A percentile compares a stretch with the other conserved stretches of the same genome.
Conservation (phyloP, 1,140 invertebrate species). For the Rhagoletis pomonella region DNA sequence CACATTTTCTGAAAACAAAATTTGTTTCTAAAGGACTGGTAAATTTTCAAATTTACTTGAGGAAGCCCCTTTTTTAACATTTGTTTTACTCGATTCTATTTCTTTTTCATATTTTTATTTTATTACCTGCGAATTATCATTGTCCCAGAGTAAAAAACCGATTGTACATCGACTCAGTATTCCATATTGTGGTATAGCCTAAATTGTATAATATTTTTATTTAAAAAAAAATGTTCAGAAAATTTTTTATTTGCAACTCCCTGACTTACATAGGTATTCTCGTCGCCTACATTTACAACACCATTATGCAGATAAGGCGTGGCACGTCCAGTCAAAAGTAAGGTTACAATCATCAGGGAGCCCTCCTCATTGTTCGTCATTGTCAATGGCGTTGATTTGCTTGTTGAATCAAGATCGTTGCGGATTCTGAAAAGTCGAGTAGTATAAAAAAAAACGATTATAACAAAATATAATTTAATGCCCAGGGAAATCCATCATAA, state of each 20-base stretch:
- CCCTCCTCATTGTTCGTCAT: conserved; percentile 83
- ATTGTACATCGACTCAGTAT: conserved; percentile 82
- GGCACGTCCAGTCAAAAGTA: conserved; percentile 84
- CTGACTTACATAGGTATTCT: conserved; percentile 83
- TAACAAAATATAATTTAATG: background rate
- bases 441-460: background rate
- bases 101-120: too few species aligned
- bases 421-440: conserved; percentile 76
- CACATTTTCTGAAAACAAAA: too few species aligned
- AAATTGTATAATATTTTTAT: conserved; percentile 58
- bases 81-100: too few species aligned
- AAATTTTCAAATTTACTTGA: too few species aligned
- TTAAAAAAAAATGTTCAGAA: too few species aligned
- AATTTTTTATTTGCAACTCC: too few species aligned
- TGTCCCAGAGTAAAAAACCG: conserved; percentile 82
- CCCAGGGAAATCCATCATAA: too few species aligned
- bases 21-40: too few species aligned
- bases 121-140: conserved; percentile 70
- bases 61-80: too few species aligned
- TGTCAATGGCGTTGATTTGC: conserved; percentile 74
- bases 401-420: conserved; percentile 81
- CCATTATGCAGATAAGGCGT: conserved; percentile 89
- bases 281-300: conserved; percentile 86
- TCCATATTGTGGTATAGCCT: conserved; percentile 86
- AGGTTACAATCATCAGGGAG: conserved; percentile 81